phyloP scores from a whole-genome alignment of 2,113 vertebrate species.

The Salvator merianae region DNA sequence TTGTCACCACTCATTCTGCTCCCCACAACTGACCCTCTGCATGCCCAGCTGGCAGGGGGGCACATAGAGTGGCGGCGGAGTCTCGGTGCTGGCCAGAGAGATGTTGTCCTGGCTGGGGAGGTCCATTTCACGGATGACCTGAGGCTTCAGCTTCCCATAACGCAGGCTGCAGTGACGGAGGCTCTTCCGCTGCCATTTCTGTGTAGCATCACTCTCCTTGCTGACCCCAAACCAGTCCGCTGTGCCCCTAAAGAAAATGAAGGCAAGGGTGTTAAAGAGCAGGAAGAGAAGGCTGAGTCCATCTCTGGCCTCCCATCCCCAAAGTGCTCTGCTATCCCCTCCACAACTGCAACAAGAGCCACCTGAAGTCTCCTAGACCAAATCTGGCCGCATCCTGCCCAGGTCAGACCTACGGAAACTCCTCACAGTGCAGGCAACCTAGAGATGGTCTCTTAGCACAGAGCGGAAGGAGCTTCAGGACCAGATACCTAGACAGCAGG shows the following conservation, averaged over 20 bases:
- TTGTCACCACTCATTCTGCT: no score
- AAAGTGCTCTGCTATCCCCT: not conserved
- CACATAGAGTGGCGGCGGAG: slow-evolving; percentile 92
- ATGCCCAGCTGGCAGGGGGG: slow-evolving; percentile 91
- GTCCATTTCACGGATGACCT: slow-evolving; percentile 96
- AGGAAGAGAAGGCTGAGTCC: rapidly evolving
- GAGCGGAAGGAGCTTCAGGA: no score
- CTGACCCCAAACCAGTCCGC: slow-evolving; percentile 98
- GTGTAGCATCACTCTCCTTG: slow-evolving; percentile 91
- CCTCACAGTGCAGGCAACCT: no score
- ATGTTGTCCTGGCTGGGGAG: slow-evolving; percentile 96
- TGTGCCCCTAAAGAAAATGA: slow-evolving; percentile 84
- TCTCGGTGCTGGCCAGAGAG: slow-evolving; percentile 95
- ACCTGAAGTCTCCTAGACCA: no score
- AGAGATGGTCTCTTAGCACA: no score
- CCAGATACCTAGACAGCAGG: no score
- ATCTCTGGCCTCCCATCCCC: rapidly evolving
- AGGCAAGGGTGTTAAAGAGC: not conserved
- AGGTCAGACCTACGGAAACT: not conserved
- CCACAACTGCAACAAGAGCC: not conserved
- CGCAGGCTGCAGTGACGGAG: slow-evolving; percentile 96
- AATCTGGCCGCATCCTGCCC: not conserved
- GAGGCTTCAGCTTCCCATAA: slow-evolving; percentile 94
- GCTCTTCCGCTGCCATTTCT: slow-evolving; percentile 98
- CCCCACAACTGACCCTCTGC: slow-evolving; percentile 83